These are phyloP conservation scores for Upupa epops DNA, from an alignment of 2,113 vertebrate species.

Conservation along the genomic window DNA sequence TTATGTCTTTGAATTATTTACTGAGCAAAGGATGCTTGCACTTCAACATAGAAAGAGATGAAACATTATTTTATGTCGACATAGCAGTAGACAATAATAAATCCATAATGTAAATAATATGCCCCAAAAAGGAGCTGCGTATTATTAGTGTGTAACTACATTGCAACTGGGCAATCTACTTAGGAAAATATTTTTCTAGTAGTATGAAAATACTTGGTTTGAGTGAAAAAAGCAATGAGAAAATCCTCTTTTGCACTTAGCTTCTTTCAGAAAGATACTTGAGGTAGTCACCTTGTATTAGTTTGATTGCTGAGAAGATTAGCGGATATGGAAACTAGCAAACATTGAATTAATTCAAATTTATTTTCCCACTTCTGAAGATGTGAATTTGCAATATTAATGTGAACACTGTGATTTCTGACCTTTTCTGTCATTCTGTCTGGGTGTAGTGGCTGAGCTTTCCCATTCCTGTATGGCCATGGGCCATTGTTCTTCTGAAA, in stretches of 20 bases:
- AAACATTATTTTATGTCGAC: conserved; percentile 74
- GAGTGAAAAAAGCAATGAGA: not conserved
- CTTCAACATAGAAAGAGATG: conserved; percentile 67
- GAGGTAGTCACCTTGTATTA: conserved; percentile 1
- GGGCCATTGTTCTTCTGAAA: not conserved
- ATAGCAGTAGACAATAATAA: conserved; percentile 73
- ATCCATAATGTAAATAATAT: conserved; percentile 73
- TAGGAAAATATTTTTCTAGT: not conserved
- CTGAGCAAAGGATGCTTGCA: conserved; percentile 60
- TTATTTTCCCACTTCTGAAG: not conserved
- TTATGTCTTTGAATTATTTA: conserved; percentile 78
- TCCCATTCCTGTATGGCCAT: not conserved
- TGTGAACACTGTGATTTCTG: not conserved
- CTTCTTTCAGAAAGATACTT: not conserved
- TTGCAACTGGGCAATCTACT: not conserved
- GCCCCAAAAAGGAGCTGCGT: conserved; percentile 7
- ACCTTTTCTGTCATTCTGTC: not conserved
- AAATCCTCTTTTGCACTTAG: not conserved
- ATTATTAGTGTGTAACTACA: conserved; percentile 21
- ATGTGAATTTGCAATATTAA: not conserved
- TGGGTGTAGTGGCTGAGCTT: not conserved
- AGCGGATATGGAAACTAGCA: not conserved
- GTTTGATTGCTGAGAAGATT: not conserved
- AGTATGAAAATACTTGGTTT: not conserved
- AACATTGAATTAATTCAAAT: not conserved